Evolutionary conservation across 2,888 invertebrate genomes (phyloP), one percentile per base, ranked within the genome.

Genomic region (Dryomyza anilis): DNA sequence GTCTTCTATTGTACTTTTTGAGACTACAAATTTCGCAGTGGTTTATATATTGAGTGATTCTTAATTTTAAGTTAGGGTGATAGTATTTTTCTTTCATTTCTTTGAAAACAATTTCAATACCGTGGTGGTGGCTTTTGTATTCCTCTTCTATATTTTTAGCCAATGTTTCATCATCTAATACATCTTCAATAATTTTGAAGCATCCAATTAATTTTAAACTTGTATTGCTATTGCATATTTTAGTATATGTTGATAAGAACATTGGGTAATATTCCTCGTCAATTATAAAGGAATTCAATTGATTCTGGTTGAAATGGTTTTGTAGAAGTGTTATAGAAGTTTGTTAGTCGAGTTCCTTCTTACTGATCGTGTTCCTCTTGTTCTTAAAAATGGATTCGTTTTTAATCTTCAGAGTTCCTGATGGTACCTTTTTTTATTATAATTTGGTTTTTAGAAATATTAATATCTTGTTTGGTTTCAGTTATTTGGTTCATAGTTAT

Each of bases 1-100:
- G 71, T 25, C 2, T 43, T 33, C 67, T 56, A 10, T 65, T 66
- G 19, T 69, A 69, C 64, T 71, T 70, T 46, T 64, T 65, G 3
- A 66, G 1, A 29, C 4, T 30, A 5, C 45, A 58, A 7, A 46
- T 46, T 58, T 46, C 58, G 14, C 58, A 58, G 21, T 46, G 45
- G 12, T 58, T n/a, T n/a, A n/a, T n/a, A n/a, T n/a, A n/a, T n/a
- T n/a, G n/a, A n/a, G n/a, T n/a, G n/a, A n/a, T n/a, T n/a, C n/a
- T n/a, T n/a, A n/a, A n/a, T n/a, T n/a, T n/a, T n/a, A n/a, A n/a
- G n/a, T n/a, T n/a, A n/a, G n/a, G n/a, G n/a, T n/a, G n/a, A n/a
- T n/a, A n/a, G n/a, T n/a, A n/a, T n/a, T n/a, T n/a, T n/a, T n/a
- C n/a, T n/a, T n/a, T n/a, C n/a, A n/a, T n/a, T n/a, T n/a, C n/a